Evolutionary conservation across 2,888 invertebrate species (phyloP).

Genomic region (Hemicrepidius hirtus): DNA sequence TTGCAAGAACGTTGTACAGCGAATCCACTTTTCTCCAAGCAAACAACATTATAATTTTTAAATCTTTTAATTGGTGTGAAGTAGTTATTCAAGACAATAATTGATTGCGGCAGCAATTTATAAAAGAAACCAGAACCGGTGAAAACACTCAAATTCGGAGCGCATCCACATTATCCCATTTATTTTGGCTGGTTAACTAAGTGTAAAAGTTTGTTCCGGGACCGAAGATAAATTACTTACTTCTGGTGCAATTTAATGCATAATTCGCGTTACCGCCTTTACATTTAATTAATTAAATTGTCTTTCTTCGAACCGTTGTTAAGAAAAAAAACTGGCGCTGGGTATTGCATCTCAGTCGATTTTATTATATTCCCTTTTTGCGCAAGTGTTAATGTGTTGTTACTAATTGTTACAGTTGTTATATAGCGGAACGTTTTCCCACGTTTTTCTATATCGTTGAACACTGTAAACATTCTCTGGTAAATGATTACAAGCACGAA

Average conservation of each 20-base stretch:
- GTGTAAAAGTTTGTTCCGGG: slow-evolving; percentile 28
- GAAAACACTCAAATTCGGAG: not conserved
- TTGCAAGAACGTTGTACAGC: too few relatives aligned
- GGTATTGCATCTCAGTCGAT: slow-evolving; percentile 5
- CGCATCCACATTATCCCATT: not conserved
- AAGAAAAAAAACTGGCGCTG: not conserved
- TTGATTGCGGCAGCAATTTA: not conserved
- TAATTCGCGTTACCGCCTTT: slow-evolving; percentile 19
- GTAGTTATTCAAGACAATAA: not conserved
- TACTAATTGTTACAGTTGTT: slow-evolving; percentile 28
- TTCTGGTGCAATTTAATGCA: slow-evolving; percentile 18
- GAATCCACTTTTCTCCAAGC: too few relatives aligned
- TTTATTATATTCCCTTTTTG: not conserved
- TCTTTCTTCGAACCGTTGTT: slow-evolving; percentile 3
- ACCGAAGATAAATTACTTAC: slow-evolving; percentile 22
- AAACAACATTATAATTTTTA: not conserved
- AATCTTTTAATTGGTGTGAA: not conserved
- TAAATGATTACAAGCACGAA: slow-evolving; percentile 30
- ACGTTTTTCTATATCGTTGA: slow-evolving; percentile 38
- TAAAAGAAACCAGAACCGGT: not conserved
- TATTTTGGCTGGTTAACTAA: slow-evolving; percentile 21
- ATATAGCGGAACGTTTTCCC: slow-evolving; percentile 36
- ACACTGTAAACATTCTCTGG: slow-evolving; percentile 29
- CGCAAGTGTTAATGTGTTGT: slow-evolving; percentile 14
- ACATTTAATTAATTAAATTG: slow-evolving; percentile 26